Conservation (phyloP, 2,888 invertebrate species). For the Carterocephalus palaemon region DNA sequence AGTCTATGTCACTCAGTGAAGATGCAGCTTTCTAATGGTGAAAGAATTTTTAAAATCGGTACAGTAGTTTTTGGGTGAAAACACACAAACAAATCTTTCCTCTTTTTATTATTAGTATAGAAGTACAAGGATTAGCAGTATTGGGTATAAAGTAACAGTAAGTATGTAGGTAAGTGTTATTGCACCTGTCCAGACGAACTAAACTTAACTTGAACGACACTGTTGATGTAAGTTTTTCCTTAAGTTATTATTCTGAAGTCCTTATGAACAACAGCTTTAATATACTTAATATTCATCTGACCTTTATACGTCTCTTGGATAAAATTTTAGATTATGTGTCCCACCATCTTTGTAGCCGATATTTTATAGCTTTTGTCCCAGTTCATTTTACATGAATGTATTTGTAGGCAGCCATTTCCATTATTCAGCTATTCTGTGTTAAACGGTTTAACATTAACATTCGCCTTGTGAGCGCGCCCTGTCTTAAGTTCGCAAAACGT, state of each 20-base stretch:
- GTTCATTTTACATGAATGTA: constrained; percentile 1
- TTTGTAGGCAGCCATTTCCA: constrained; percentile 2
- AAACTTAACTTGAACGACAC: too few species aligned
- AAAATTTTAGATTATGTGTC: neutral
- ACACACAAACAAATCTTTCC: too few species aligned
- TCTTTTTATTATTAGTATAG: too few species aligned
- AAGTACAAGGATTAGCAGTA: too few species aligned
- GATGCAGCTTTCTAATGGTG: too few species aligned
- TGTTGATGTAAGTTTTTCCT: too few species aligned
- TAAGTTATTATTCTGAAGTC: constrained; percentile 18
- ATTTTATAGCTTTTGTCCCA: constrained; percentile 1
- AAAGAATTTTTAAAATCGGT: too few species aligned
- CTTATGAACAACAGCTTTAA: constrained; percentile 20
- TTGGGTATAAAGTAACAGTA: too few species aligned
- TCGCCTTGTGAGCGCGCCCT: constrained; percentile 2
- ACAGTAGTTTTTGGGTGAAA: too few species aligned
- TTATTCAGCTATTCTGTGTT: constrained; percentile 10
- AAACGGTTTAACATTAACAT: constrained; percentile 10
- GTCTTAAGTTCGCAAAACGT: constrained; percentile 12
- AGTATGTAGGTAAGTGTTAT: too few species aligned
- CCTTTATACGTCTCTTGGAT: constrained; percentile 23
- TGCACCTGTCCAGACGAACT: too few species aligned
- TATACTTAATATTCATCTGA: constrained; percentile 32
- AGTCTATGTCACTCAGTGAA: too few species aligned
- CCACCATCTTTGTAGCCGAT: neutral